Evolutionary conservation across 2,797 vertebrate genomes (phyloP).

Genomic region (Echiichthys vipera): DNA sequence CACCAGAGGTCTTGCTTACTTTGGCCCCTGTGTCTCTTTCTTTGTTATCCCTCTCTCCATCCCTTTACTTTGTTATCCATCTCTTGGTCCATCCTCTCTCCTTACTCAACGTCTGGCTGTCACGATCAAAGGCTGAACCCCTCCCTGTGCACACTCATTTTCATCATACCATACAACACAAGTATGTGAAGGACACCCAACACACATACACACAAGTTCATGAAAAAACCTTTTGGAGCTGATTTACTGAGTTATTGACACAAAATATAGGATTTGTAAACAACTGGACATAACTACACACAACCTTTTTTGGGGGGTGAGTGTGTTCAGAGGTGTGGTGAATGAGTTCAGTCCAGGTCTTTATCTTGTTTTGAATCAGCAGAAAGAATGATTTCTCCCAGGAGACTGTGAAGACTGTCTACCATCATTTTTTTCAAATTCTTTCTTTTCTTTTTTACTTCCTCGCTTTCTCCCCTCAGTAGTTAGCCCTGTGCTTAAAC

Average conservation of each 20-base stretch:
- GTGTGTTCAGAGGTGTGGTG: neutral
- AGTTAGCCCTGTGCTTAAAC: slow-evolving; percentile 19
- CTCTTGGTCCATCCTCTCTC: slow-evolving; percentile 37
- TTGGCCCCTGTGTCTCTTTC: slow-evolving; percentile 61
- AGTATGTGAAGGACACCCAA: neutral
- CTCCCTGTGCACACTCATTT: slow-evolving; percentile 45
- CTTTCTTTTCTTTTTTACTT: slow-evolving; percentile 18
- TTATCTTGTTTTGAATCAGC: slow-evolving; percentile 32
- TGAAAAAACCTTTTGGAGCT: neutral
- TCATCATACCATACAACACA: slow-evolving; percentile 25
- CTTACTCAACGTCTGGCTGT: slow-evolving; percentile 33
- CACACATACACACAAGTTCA: neutral
- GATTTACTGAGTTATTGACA: neutral
- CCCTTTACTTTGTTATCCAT: slow-evolving; percentile 59
- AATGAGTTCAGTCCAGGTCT: neutral
- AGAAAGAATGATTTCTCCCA: slow-evolving; percentile 13
- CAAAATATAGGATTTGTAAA: neutral
- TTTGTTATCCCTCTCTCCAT: slow-evolving; percentile 68
- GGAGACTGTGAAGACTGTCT: slow-evolving; percentile 7
- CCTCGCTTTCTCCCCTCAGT: slow-evolving; percentile 1
- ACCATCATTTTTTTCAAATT: neutral
- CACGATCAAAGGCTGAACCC: slow-evolving; percentile 65
- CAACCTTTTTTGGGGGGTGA: neutral
- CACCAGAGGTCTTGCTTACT: slow-evolving; percentile 67
- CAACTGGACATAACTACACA: neutral